A percentile compares a stretch with the other conserved stretches of the same genome.
Conservation (phyloP, 2,797 vertebrate genomes). For the Sorex maritimensis region DNA sequence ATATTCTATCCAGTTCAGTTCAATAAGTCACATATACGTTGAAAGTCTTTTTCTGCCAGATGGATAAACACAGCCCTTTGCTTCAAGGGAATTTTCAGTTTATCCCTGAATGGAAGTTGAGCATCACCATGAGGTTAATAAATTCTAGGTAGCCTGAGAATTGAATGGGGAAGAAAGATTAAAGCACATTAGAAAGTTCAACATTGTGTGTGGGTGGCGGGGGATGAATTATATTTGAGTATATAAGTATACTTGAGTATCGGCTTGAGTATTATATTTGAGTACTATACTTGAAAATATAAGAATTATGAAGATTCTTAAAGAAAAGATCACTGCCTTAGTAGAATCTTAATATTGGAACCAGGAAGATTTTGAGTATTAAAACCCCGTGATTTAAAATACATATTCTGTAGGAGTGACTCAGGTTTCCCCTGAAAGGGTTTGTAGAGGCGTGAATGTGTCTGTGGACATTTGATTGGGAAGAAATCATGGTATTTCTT, state of each 20-base stretch:
- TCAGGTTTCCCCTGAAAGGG: background rate
- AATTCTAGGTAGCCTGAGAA: background rate
- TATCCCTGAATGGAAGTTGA: slow-evolving; percentile 10
- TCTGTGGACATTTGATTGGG: background rate
- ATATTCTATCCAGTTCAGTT: background rate
- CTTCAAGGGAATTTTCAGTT: slow-evolving; percentile 6
- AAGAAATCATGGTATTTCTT: background rate
- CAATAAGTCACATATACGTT: background rate
- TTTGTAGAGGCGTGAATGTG: background rate
- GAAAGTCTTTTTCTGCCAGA: background rate
- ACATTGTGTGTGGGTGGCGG: no score
- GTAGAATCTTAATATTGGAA: background rate
- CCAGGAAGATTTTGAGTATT: background rate
- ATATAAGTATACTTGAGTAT: background rate
- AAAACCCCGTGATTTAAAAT: background rate
- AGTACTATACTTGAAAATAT: background rate
- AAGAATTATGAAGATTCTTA: background rate
- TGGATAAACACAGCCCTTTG: background rate
- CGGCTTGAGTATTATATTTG: background rate
- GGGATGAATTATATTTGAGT: no score
- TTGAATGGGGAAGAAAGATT: slow-evolving; percentile 2
- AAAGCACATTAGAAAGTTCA: background rate
- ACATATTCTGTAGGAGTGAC: background rate
- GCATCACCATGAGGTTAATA: background rate
- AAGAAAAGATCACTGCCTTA: background rate